A percentile compares a stretch with the other conserved stretches of the same genome.
These are phyloP conservation scores for Lycaena phlaeas DNA, from an alignment of 2,888 invertebrate genomes.

Conservation along the genomic window DNA sequence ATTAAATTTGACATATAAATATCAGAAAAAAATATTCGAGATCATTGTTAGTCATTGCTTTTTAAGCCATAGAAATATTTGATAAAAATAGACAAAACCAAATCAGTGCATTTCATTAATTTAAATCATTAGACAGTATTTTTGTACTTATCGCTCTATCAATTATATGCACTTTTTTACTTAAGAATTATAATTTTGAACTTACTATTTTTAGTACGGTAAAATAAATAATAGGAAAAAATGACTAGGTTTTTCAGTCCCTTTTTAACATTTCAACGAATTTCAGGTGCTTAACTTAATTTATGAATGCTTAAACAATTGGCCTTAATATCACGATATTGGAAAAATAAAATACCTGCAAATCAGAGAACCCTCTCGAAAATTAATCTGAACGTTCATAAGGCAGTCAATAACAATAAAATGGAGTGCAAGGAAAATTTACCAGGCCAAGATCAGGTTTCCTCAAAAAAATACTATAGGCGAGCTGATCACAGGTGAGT, in stretches of 20 bases:
- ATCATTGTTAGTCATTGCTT: constrained; percentile 4
- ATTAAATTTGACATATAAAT: too few relatives aligned
- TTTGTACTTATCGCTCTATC: neutral
- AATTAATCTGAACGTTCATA: neutral
- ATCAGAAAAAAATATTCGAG: too few relatives aligned
- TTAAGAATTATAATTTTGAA: too few relatives aligned
- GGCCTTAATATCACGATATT: neutral
- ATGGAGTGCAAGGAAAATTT: too few relatives aligned
- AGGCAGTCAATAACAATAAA: constrained; percentile 25
- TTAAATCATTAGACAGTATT: neutral
- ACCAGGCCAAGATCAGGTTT: constrained; percentile 26
- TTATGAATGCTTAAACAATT: constrained; percentile 1
- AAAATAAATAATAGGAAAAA: too few relatives aligned
- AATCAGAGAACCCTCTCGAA: too few relatives aligned
- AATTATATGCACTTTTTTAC: too few relatives aligned
- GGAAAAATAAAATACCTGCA: neutral
- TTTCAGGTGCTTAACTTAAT: neutral
- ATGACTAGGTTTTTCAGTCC: too few relatives aligned
- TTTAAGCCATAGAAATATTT: constrained; percentile 1
- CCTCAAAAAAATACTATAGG: constrained; percentile 54
- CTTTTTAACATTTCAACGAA: too few relatives aligned
- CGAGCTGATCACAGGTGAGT: constrained; percentile 58
- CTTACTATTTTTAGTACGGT: too few relatives aligned
- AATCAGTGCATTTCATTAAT: neutral
- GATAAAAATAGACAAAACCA: neutral